These are phyloP conservation scores for Bergia sp. DNA, from an alignment of 92 coral and sea anemone genomes.

Conservation along the genomic window DNA sequence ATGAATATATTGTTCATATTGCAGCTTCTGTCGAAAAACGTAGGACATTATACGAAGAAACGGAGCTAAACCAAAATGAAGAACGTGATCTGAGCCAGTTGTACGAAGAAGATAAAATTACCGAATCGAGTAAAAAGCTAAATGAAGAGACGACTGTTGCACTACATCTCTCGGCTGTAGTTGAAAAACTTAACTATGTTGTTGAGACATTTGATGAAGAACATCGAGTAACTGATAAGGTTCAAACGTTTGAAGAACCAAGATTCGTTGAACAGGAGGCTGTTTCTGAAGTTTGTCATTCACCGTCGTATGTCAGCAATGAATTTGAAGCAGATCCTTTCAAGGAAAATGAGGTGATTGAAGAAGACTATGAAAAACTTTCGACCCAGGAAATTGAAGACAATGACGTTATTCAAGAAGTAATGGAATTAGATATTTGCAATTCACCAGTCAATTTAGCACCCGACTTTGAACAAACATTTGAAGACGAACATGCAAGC, in stretches of 20 bases:
- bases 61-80: neutral
- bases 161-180: neutral
- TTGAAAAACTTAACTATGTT: constrained; percentile 6
- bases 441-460: neutral
- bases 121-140: neutral
- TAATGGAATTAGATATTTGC: neutral
- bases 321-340: neutral
- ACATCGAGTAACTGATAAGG: neutral
- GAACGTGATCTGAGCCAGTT: constrained; percentile 1
- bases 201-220: constrained; percentile 6
- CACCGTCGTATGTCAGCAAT: neutral
- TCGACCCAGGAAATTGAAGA: constrained; percentile 12
- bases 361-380: neutral
- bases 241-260: constrained; percentile 19
- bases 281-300: neutral
- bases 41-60: constrained; percentile 4
- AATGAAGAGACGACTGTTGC: neutral
- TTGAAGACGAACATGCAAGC: neutral
- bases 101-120: neutral
- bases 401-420: neutral
- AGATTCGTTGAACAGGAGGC: constrained; percentile 34
- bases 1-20: neutral
- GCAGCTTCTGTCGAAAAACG: neutral
- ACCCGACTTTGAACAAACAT: neutral
- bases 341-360: neutral